phyloP scores from a whole-genome alignment of 2,888 invertebrate species.

The Geophilus truncorum region DNA sequence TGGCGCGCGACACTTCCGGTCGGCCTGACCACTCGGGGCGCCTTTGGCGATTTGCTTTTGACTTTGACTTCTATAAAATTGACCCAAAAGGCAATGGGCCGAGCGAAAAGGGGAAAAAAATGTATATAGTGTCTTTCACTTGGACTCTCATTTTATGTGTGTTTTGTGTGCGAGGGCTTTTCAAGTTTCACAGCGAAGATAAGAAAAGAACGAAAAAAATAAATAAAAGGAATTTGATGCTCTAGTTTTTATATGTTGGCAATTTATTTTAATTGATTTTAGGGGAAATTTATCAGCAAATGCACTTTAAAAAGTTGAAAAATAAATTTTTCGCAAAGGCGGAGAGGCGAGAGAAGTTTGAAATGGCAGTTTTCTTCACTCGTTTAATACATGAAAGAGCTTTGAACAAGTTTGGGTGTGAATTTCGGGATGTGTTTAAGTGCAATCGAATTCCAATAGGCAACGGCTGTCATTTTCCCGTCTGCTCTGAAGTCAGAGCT shows the following conservation, averaged over 20 bases:
- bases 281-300: neutral
- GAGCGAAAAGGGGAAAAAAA: neutral
- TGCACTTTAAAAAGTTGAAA: constrained; percentile 16
- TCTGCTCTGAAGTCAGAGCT: neutral
- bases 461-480: constrained; percentile 27
- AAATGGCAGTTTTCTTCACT: neutral
- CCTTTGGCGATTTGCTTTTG: constrained; percentile 14
- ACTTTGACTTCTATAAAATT: constrained; percentile 16
- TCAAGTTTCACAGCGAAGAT: neutral
- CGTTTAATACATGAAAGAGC: constrained; percentile 17
- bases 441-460: constrained; percentile 27
- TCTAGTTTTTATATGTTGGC: neutral
- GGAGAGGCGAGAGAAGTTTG: neutral
- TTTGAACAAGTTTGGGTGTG: constrained; percentile 20
- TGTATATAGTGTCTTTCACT: neutral
- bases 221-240: neutral
- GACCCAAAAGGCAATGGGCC: constrained; percentile 23
- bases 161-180: neutral
- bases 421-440: constrained; percentile 27
- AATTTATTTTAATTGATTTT: neutral
- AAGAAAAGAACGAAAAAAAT: neutral
- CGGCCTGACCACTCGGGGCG: constrained; percentile 27
- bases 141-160: neutral
- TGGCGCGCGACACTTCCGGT: constrained; percentile 27
- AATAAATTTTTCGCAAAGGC: neutral